Evolutionary conservation across 2,888 invertebrate genomes (phyloP), one percentile per base, ranked within the genome.

Genomic region (Plebejus melissa): DNA sequence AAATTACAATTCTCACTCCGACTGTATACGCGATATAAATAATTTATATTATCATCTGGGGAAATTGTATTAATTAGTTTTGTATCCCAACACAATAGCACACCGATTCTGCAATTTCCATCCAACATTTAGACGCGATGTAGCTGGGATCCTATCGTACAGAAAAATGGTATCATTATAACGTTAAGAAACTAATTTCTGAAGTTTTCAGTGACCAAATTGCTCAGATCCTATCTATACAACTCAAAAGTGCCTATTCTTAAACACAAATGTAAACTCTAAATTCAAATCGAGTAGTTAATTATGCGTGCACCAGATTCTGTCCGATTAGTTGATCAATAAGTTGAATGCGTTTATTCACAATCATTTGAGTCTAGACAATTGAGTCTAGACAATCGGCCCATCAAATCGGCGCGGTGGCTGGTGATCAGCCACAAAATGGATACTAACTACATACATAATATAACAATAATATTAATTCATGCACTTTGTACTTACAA

Each of bases 31-130:
- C 11, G 11, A 6, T 41, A 54, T 72, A 54, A 32, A 50, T 50
- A 32, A 54, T 72, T 50, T 72, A 72, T 54, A 72, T 6, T 72
- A 54, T 50, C 54, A 9, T 32, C 46, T 54, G 16, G 50, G 72
- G 72, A 32, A 70, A 54, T 72, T 54, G 71, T 71, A 71, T 46
- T 46, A 71, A 71, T 71, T 71, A 50, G 71, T 71, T 71, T 50
- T 46, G 46, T 71, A 71, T 71, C 41, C 38, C 46, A 71, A 28
- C 46, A 71, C 22, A 22, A 22, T n/a, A 11, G 71, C 38, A 54
- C 54, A 16, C 54, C 38, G 13, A 36, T 32, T 16, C 69, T 69
- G 38, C 54, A 9, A 46, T 46, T 54, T 54, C 11, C 4, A 16
- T 4, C 11, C 54, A 16, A 54, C 16, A 0, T 16, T 46, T 46